These are phyloP conservation scores for Nowickia ferox DNA, from an alignment of 2,888 invertebrate species.

Conservation along the genomic window DNA sequence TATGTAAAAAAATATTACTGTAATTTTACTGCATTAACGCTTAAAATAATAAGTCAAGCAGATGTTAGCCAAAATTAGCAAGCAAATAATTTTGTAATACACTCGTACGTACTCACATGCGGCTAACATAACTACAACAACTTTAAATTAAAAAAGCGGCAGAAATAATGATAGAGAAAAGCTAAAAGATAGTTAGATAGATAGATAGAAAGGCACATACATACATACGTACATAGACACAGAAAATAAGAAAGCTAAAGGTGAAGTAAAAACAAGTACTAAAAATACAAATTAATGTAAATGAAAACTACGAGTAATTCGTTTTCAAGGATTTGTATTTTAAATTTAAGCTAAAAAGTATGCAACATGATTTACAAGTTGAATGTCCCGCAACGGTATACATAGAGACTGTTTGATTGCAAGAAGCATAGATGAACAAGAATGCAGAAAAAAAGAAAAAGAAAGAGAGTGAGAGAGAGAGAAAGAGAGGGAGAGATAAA, in stretches of 20 bases:
- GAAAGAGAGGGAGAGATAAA: slow-evolving; percentile 15
- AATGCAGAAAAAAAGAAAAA: not conserved
- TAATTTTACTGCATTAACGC: not conserved
- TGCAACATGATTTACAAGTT: slow-evolving; percentile 54
- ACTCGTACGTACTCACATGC: not conserved
- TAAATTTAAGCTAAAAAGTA: slow-evolving; percentile 50
- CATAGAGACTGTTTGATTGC: slow-evolving; percentile 65
- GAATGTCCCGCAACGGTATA: slow-evolving; percentile 70
- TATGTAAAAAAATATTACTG: not conserved
- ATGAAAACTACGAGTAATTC: slow-evolving; percentile 60
- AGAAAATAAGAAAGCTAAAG: slow-evolving; percentile 49
- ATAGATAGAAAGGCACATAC: slow-evolving; percentile 18
- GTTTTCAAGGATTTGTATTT: slow-evolving; percentile 37
- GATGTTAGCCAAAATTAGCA: slow-evolving; percentile 31
- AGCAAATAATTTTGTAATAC: slow-evolving; percentile 45
- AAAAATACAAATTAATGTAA: slow-evolving; percentile 35
- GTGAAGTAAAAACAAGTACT: slow-evolving; percentile 11
- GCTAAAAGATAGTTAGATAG: slow-evolving; percentile 21
- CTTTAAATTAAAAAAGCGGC: slow-evolving; percentile 12
- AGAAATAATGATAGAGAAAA: not conserved
- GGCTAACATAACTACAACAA: slow-evolving; percentile 27
- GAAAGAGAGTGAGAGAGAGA: not conserved
- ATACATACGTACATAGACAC: slow-evolving; percentile 31
- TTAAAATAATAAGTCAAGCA: slow-evolving; percentile 34
- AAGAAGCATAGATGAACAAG: slow-evolving; percentile 9